Evolutionary conservation across 2,113 vertebrate species (phyloP).

Genomic region (Lucifuga dentata): DNA sequence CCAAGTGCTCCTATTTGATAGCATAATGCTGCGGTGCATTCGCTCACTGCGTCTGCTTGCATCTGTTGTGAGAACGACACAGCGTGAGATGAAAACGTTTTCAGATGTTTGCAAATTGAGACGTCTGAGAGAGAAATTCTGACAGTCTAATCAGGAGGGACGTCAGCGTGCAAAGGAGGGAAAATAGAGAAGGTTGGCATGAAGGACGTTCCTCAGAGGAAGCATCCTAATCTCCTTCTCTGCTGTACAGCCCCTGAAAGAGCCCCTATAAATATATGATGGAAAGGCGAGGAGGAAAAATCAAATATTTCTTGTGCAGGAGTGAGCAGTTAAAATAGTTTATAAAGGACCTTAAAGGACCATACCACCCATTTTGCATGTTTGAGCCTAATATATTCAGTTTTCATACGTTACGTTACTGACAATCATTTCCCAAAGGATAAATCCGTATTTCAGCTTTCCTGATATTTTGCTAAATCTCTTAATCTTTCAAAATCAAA

Average conservation of each 20-base stretch:
- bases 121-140: conserved; percentile 85
- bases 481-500: no score
- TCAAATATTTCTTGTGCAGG: conserved; percentile 70
- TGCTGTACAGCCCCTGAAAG: conserved; percentile 87
- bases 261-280: conserved; percentile 91
- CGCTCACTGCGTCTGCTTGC: conserved; percentile 36
- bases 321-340: conserved; percentile 84
- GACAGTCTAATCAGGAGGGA: conserved; percentile 90
- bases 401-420: no score
- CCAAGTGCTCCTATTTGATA: conserved; percentile 33
- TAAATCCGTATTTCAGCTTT: no score
- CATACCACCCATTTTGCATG: no score
- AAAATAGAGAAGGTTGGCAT: conserved; percentile 85
- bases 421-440: no score
- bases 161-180: conserved; percentile 74
- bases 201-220: conserved; percentile 85
- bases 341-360: conserved; percentile 25
- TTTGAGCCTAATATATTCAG: no score
- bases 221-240: conserved; percentile 88
- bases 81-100: conserved; percentile 78
- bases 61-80: conserved; percentile 59
- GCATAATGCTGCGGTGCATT: conserved; percentile 32
- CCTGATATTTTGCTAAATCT: no score
- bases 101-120: conserved; percentile 93
- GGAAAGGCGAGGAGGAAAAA: conserved; percentile 71